Evolutionary conservation across 1,140 invertebrate species (phyloP).

Genomic region (Steinernema khuongi): DNA sequence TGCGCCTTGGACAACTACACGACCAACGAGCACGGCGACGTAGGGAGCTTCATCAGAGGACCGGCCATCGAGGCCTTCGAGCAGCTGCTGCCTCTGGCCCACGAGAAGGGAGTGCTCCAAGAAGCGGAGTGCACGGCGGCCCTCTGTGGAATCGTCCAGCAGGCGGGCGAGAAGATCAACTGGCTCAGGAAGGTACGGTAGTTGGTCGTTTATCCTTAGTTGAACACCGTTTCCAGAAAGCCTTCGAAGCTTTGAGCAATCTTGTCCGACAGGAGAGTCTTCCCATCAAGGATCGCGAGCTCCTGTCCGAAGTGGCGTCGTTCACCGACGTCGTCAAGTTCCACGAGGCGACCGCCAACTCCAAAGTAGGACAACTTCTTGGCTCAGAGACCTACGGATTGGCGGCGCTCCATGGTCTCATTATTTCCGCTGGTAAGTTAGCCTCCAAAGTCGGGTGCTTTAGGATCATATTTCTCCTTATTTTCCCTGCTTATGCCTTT

Average conservation of each 20-base stretch:
- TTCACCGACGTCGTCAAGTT: slow-evolving; percentile 6
- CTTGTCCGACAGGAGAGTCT: background rate
- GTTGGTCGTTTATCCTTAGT: background rate
- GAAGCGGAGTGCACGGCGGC: background rate
- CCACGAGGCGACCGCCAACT: background rate
- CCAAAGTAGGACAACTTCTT: background rate
- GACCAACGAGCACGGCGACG: slow-evolving; percentile 22
- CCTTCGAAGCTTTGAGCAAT: slow-evolving; percentile 10
- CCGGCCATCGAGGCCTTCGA: background rate
- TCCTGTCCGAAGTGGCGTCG: background rate
- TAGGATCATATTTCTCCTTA: too few relatives aligned
- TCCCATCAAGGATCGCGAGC: background rate
- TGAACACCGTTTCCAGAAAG: slow-evolving; percentile 19
- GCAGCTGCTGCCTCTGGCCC: background rate
- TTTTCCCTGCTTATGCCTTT: background rate
- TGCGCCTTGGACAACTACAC: slow-evolving; percentile 24
- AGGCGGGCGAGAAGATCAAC: background rate
- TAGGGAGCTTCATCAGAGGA: slow-evolving; percentile 17
- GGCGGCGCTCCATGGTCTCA: background rate
- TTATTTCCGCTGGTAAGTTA: background rate
- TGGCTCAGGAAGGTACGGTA: background rate
- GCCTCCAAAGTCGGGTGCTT: too few relatives aligned
- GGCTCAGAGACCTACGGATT: background rate
- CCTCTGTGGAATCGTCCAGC: background rate
- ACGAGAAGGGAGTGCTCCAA: slow-evolving; percentile 11